Base-by-base conservation (phyloP, 2,888 invertebrate species). In the Tuberolachnus salignus region DNA sequence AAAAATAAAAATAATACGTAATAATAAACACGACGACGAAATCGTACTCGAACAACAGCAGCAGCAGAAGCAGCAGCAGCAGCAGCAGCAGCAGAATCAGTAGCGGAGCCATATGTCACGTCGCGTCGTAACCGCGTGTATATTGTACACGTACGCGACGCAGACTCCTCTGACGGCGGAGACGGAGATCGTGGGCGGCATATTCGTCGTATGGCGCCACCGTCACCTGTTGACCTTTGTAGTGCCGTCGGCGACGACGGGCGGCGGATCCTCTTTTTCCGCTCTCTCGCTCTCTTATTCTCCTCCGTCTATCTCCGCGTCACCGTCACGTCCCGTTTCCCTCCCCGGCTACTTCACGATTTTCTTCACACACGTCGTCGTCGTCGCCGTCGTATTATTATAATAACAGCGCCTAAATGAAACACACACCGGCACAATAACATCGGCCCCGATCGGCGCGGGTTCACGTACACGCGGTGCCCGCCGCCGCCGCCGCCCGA, bases 191-290 rank as follows among this genome's bases (percentile, higher is more conserved):
- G 78, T 67, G 69, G 78, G 78, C 69, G 67, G 69, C 69, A 34
- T n/a, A n/a, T 69, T 69, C 59, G 16, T 78, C 78, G 78, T 78
- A 78, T 78, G 78, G 78, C 78, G 78, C 78, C 78, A 78, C 16
- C 67, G 69, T 78, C 78, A 78, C 78, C 78, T 78, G 78, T 78
- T 78, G 78, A 78, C 78, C 78, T 78, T 51, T 63, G 63, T 51
- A 61, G 69, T 59, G 59, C 57, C 53, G 63, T 64, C 64, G 63
- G 73, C 34, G 34, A n/a, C 34, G 59, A 57, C 53, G 63, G n/a
- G 44, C 64, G 63, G 73, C 21, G 21, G 42, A 51, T 74, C 73
- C 13, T 63, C 63, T 73, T 53, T 42, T 21, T 26, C n/a, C n/a
- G n/a, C n/a, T n/a, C 19, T 63, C 8, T 51, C 3, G 26, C 34